phyloP scores from a whole-genome alignment of 2,888 invertebrate species.

The Eupithecia insigniata region DNA sequence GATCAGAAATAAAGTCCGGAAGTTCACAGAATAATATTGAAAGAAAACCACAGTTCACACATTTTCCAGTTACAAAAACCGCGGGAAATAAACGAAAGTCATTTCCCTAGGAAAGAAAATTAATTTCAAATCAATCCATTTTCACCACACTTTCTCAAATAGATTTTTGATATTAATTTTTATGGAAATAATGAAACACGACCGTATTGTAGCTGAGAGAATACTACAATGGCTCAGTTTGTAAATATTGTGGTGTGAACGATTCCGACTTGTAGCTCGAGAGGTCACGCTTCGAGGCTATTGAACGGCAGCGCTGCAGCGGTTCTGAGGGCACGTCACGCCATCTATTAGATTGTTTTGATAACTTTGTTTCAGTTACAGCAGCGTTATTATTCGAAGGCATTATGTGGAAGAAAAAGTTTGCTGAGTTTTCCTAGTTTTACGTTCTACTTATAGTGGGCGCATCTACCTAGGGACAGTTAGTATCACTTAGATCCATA shows the following conservation, averaged over 20 bases:
- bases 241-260: constrained; percentile 64
- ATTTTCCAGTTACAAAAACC: neutral
- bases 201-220: constrained; percentile 52
- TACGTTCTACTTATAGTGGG: neutral
- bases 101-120: too few species aligned
- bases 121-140: constrained; percentile 22
- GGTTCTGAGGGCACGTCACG: constrained; percentile 35
- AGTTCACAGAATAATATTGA: neutral
- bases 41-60: neutral
- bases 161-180: neutral
- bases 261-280: constrained; percentile 53
- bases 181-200: constrained; percentile 13
- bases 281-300: constrained; percentile 56
- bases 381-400: neutral
- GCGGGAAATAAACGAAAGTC: constrained; percentile 21
- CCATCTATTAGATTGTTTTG: constrained; percentile 43
- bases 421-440: neutral
- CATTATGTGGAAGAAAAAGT: neutral
- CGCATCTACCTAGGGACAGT: neutral
- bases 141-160: constrained; percentile 7
- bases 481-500: too few species aligned
- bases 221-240: constrained; percentile 53
- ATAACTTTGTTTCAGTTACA: constrained; percentile 12
- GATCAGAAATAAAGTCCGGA: neutral
- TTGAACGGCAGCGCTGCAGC: constrained; percentile 56